phyloP scores from a whole-genome alignment of 2,113 vertebrate genomes.

The Pantherophis guttatus region DNA sequence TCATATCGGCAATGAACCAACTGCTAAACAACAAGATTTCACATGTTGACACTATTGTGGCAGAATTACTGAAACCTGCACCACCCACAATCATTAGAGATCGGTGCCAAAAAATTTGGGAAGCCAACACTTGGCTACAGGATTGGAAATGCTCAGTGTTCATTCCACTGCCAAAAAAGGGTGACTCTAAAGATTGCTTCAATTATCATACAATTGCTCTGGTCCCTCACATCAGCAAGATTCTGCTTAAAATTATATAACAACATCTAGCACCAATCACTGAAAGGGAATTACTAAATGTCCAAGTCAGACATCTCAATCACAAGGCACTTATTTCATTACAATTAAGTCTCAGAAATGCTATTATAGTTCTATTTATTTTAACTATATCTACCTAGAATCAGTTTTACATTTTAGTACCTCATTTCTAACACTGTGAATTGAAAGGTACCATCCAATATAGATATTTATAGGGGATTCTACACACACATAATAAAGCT shows the following conservation, averaged over 20 bases:
- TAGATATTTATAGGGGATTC: neutral
- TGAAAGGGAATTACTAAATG: neutral
- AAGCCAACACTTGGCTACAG: neutral
- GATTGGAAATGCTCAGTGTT: neutral
- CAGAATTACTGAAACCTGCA: neutral
- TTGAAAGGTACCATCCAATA: neutral
- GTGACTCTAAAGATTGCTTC: neutral
- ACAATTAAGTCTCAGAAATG: slow-evolving; percentile 43
- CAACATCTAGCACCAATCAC: neutral
- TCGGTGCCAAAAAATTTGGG: neutral
- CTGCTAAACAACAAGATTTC: neutral
- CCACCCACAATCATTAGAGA: neutral
- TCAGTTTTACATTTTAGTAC: slow-evolving; percentile 36
- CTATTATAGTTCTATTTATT: slow-evolving; percentile 5
- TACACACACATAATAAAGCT: neutral
- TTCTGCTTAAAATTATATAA: neutral
- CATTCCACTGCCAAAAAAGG: neutral
- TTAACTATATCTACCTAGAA: slow-evolving; percentile 35
- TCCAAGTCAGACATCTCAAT: neutral
- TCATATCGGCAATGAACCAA: neutral
- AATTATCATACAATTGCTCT: neutral
- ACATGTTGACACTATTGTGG: neutral
- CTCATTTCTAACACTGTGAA: slow-evolving; percentile 5
- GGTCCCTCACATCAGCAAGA: neutral
- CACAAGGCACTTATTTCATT: slow-evolving; percentile 51